Percentiles rank a stretch among this genome's conserved stretches.
Evolutionary conservation across 2,888 invertebrate species (phyloP).

Genomic region (Aspidiotus rigidus): DNA sequence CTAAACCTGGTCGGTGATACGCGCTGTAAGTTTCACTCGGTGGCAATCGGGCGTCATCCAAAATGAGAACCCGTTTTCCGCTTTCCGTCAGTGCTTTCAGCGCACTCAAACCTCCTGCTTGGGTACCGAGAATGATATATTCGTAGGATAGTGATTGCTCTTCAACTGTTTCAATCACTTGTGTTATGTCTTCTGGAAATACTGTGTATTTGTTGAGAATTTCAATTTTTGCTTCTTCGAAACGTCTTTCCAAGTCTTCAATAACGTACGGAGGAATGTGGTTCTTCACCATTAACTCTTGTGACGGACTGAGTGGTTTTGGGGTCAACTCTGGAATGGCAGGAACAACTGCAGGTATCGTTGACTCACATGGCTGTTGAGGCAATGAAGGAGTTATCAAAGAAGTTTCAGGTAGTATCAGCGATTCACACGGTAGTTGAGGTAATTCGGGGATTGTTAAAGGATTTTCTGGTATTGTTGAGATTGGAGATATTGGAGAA

Average conservation of each 20-base stretch:
- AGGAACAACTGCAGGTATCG: not conserved
- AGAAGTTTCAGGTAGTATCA: not conserved
- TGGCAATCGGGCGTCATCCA: slow-evolving; percentile 13
- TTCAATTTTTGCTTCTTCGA: not conserved
- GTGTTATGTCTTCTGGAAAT: slow-evolving; percentile 6
- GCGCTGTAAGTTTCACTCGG: slow-evolving; percentile 17
- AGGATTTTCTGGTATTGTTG: not conserved
- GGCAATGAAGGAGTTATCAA: not conserved
- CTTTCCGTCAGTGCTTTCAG: slow-evolving; percentile 10
- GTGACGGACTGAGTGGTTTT: not conserved
- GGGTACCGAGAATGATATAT: slow-evolving; percentile 12
- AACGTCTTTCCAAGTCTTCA: not conserved
- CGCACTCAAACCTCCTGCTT: slow-evolving; percentile 17
- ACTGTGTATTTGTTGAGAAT: not conserved
- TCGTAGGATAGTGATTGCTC: slow-evolving; percentile 9
- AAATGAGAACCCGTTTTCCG: slow-evolving; percentile 14
- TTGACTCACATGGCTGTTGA: not conserved
- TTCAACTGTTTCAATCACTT: not conserved
- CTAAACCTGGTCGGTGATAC: slow-evolving; percentile 18
- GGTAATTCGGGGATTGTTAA: not conserved
- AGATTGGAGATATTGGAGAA: not conserved
- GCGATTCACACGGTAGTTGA: too few relatives aligned
- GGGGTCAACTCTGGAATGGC: not conserved
- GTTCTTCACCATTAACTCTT: not conserved
- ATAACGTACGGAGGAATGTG: not conserved